Conservation (phyloP, 2,888 invertebrate species). For the Cephalotes varians region DNA sequence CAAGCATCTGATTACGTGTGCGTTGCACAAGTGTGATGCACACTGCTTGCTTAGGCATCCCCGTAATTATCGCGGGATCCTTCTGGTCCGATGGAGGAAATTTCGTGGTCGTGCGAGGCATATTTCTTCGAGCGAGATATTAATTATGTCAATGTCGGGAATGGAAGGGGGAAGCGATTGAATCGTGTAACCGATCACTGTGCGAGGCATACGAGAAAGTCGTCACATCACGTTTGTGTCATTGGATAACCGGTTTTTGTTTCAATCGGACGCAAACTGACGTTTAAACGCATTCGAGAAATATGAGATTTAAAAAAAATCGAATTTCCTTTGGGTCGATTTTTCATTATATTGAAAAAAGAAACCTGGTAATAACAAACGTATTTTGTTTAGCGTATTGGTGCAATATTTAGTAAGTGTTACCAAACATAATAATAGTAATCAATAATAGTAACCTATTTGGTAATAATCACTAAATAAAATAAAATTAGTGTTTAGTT, state of each 20-base stretch:
- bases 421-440: too few relatives aligned
- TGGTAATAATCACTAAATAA: too few relatives aligned
- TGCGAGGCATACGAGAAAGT: conserved; percentile 8
- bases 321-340: too few relatives aligned
- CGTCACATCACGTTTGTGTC: neutral
- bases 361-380: too few relatives aligned
- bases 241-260: neutral
- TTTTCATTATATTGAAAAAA: too few relatives aligned
- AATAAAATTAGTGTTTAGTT: too few relatives aligned
- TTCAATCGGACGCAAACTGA: neutral
- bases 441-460: too few relatives aligned
- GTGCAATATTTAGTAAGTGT: too few relatives aligned
- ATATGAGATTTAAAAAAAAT: neutral
- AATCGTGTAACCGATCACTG: conserved; percentile 26
- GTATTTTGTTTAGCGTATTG: too few relatives aligned
- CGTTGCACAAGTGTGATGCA: conserved; percentile 9
- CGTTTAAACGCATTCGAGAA: neutral
- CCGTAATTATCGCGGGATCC: conserved; percentile 7
- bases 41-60: conserved; percentile 7
- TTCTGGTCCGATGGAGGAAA: neutral
- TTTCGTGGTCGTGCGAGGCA: neutral
- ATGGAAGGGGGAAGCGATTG: neutral
- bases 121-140: conserved; percentile 1
- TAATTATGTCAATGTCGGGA: conserved; percentile 37
- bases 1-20: conserved; percentile 45